Evolutionary conservation across 1,140 invertebrate genomes (phyloP), one percentile per base, ranked within the genome.

Genomic region (Drosophila bifasciata): DNA sequence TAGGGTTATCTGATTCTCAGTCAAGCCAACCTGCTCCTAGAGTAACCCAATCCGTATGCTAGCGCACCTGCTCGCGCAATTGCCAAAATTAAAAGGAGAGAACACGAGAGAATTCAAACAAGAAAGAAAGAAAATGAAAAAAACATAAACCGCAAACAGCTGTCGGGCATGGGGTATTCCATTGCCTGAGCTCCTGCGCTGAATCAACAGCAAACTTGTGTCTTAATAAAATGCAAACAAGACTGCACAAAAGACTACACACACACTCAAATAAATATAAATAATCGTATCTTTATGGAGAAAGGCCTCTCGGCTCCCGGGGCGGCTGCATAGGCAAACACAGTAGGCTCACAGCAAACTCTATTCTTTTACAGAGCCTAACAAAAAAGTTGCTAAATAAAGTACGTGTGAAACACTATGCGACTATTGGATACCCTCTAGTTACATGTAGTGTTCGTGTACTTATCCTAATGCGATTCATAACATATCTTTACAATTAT

Each of bases 181-280:
- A 36, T 49, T 43, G 45, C 13, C 43, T 55, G 57, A 8, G 8
- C 36, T 17, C 48, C 44, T 44, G 25, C 49, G 60, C 50, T 81
- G 56, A 46, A 46, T 78, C 70, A 77, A 83, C 74, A 83, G 40
- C 23, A 39, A 49, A 73, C 72, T 52, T 67, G 72, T 61, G 52
- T 36, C 53, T 75, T 75, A 74, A 75, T 55, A 75, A 75, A 75
- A 74, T 66, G 59, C 79, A 77, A 83, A 83, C 69, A 74, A 40
- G 55, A 59, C 51, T 77, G 69, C 78, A 81, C 52, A 44, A 36
- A 61, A 55, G 56, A 8, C n/a, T n/a, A 46, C 53, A 36, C 32
- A 36, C 32, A 9, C 28, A 13, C 32, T 36, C 32, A 36, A 36
- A 13, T 36, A 55, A 66, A 52, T 68, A 59, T 21, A 69, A 60